A percentile compares a stretch with the other conserved stretches of the same genome.
phyloP scores from a whole-genome alignment of 1,140 invertebrate genomes.

The Drosophila paulistorum region DNA sequence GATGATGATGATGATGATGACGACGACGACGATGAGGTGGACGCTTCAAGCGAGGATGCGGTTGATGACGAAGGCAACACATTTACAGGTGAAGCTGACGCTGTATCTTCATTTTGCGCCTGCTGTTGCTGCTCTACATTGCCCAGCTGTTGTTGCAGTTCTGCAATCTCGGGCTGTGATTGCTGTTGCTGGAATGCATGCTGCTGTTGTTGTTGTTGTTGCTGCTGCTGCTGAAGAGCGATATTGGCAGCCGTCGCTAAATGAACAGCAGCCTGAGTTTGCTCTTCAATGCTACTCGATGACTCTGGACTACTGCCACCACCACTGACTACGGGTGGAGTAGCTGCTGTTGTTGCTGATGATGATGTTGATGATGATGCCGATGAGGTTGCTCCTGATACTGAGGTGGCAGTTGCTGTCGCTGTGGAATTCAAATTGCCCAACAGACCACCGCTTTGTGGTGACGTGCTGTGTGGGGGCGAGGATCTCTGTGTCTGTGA shows the following conservation, averaged over 20 bases:
- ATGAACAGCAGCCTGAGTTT: slow-evolving; percentile 67
- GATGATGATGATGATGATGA: slow-evolving; percentile 44
- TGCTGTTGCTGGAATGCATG: slow-evolving; percentile 65
- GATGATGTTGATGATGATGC: neutral
- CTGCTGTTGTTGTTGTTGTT: slow-evolving; percentile 58
- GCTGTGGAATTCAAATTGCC: slow-evolving; percentile 73
- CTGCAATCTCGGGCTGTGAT: slow-evolving; percentile 66
- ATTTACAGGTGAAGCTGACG: slow-evolving; percentile 28
- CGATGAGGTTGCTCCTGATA: slow-evolving; percentile 30
- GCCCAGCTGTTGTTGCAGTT: slow-evolving; percentile 72
- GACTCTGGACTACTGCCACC: slow-evolving; percentile 65
- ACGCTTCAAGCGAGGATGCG: slow-evolving; percentile 42
- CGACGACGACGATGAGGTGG: slow-evolving; percentile 48
- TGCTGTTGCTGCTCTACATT: slow-evolving; percentile 53
- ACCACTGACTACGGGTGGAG: slow-evolving; percentile 52
- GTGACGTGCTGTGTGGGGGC: slow-evolving; percentile 70
- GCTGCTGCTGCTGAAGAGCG: slow-evolving; percentile 68
- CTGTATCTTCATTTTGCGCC: slow-evolving; percentile 52
- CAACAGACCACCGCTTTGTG: slow-evolving; percentile 60
- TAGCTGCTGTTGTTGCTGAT: slow-evolving; percentile 12
- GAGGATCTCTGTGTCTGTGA: slow-evolving; percentile 69
- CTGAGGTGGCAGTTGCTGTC: slow-evolving; percentile 67
- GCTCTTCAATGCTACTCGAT: slow-evolving; percentile 47
- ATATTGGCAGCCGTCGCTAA: slow-evolving; percentile 72
- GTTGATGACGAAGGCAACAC: slow-evolving; percentile 45